Evolutionary conservation across 2,888 invertebrate genomes (phyloP).

Genomic region (Conus canariensis): DNA sequence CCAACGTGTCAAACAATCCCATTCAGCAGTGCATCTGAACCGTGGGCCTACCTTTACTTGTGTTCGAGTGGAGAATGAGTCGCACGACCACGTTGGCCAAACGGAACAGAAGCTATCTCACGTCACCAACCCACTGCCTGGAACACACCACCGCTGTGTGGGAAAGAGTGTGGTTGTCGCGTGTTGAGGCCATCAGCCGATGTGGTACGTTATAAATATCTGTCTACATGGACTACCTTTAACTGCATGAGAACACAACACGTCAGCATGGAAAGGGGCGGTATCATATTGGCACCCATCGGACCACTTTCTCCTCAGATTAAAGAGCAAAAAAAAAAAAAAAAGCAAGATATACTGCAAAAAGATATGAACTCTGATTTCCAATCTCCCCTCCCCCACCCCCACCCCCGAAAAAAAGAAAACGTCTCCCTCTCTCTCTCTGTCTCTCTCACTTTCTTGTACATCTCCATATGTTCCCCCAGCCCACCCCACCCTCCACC

Average conservation of each 20-base stretch:
- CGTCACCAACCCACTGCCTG: slow-evolving; percentile 5
- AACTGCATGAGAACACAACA: neutral
- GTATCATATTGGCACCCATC: neutral
- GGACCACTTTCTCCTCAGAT: neutral
- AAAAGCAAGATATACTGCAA: too few relatives aligned
- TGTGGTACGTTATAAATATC: neutral
- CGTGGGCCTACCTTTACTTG: neutral
- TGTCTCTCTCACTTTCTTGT: neutral
- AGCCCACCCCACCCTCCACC: too few relatives aligned
- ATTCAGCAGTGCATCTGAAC: too few relatives aligned
- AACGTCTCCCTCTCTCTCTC: neutral
- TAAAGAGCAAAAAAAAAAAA: neutral
- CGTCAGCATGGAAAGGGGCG: neutral
- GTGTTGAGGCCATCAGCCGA: slow-evolving; percentile 20
- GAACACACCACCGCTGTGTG: neutral
- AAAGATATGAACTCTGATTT: too few relatives aligned
- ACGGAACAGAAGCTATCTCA: neutral
- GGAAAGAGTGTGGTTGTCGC: neutral
- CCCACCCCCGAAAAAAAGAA: neutral
- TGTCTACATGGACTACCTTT: slow-evolving; percentile 4
- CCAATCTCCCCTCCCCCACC: neutral
- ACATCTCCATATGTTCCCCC: too few relatives aligned
- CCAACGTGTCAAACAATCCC: too few relatives aligned
- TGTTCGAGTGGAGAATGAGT: neutral
- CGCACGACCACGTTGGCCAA: slow-evolving; percentile 3